phyloP scores from a whole-genome alignment of 92 coral and sea anemone genomes.

The Ricordea florida region DNA sequence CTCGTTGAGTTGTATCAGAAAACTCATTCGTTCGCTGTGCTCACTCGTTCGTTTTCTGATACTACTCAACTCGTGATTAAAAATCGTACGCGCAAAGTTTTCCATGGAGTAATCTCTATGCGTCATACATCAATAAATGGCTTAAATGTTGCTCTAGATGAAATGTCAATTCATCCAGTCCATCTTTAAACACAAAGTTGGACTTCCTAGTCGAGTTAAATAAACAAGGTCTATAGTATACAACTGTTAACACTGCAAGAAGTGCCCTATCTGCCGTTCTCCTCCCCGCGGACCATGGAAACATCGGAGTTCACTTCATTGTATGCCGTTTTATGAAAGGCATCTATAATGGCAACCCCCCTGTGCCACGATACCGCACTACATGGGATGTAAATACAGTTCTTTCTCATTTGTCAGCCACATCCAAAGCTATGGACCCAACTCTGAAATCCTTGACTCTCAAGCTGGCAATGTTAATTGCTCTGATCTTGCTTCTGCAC shows the following conservation, averaged over 20 bases:
- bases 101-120: too few species aligned
- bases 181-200: neutral
- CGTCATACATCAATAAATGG: conserved; percentile 20
- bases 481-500: too few species aligned
- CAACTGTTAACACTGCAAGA: conserved; percentile 38
- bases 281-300: neutral
- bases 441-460: neutral
- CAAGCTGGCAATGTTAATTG: too few species aligned
- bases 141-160: conserved; percentile 8
- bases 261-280: conserved; percentile 37
- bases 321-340: conserved; percentile 50
- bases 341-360: conserved; percentile 18
- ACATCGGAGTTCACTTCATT: too few species aligned
- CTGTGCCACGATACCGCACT: conserved; percentile 36
- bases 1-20: too few species aligned
- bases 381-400: conserved; percentile 37
- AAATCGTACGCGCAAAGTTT: too few species aligned
- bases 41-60: too few species aligned
- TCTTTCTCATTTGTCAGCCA: neutral
- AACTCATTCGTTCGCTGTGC: too few species aligned
- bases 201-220: conserved; percentile 10
- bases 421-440: neutral
- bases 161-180: conserved; percentile 30
- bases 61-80: too few species aligned
- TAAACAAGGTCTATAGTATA: neutral